Percentiles rank a stretch among this genome's conserved stretches.
phyloP scores from a whole-genome alignment of 2,888 invertebrate species.

The Acanthosepion esculentum region DNA sequence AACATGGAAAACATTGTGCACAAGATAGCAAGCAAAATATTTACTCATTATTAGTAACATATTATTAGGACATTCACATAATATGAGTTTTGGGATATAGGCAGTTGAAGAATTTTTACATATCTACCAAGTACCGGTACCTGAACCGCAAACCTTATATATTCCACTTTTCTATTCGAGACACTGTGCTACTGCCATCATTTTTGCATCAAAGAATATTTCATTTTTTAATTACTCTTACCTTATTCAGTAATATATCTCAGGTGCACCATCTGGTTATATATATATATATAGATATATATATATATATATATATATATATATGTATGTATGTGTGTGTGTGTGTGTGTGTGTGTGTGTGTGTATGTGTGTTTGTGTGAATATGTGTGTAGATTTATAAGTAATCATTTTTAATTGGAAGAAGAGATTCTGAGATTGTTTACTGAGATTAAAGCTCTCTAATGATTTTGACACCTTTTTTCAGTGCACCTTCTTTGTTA shows the following conservation, averaged over 20 bases:
- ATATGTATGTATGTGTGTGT: no score
- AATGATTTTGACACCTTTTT: slow-evolving; percentile 25
- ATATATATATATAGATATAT: background rate
- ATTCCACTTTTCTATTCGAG: background rate
- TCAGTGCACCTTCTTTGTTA: slow-evolving; percentile 2
- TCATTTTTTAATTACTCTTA: slow-evolving; percentile 13
- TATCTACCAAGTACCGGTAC: background rate
- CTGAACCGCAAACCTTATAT: background rate
- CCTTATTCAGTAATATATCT: background rate
- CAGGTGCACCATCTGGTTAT: background rate
- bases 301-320: no score
- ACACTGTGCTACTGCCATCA: background rate
- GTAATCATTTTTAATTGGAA: slow-evolving; percentile 22
- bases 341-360: no score
- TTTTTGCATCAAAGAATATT: background rate
- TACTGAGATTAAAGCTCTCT: background rate
- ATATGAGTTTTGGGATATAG: background rate
- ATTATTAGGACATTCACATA: no score
- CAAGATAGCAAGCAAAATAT: no score
- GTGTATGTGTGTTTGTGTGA: no score
- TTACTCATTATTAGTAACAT: no score
- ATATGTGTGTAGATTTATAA: background rate
- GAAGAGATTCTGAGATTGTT: background rate
- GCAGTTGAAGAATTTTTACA: background rate
- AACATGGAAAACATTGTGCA: background rate